These are phyloP conservation scores for Karalla daura DNA, from an alignment of 2,797 vertebrate genomes.

Conservation along the genomic window DNA sequence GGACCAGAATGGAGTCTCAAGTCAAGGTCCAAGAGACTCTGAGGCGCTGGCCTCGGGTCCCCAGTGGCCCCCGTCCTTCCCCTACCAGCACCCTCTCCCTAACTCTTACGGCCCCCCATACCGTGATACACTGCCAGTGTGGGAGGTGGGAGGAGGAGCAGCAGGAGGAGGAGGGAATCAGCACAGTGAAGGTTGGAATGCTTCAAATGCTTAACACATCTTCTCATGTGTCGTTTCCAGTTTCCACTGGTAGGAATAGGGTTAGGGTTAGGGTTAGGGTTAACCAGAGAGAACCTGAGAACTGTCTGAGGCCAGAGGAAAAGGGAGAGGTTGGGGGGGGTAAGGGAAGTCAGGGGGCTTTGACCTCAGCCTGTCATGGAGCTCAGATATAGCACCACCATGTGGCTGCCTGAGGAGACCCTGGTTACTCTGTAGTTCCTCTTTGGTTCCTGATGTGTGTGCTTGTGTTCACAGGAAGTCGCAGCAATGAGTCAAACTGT, in stretches of 20 bases:
- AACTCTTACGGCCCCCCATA: slow-evolving; percentile 90
- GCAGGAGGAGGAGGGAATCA: slow-evolving; percentile 85
- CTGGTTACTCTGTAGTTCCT: too few species aligned
- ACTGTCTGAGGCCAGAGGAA: too few species aligned
- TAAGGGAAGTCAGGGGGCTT: too few species aligned
- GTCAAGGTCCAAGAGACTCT: slow-evolving; percentile 13
- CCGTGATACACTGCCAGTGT: slow-evolving; percentile 42
- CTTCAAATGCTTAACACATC: too few species aligned
- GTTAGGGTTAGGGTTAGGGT: too few species aligned
- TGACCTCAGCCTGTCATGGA: too few species aligned
- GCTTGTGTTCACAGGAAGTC: slow-evolving; percentile 83
- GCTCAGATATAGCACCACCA: neutral
- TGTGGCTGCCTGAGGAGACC: neutral
- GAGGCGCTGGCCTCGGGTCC: slow-evolving; percentile 80
- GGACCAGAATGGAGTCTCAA: slow-evolving; percentile 16
- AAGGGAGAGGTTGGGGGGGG: too few species aligned
- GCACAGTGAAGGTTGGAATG: slow-evolving; percentile 91
- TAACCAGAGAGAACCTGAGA: too few species aligned
- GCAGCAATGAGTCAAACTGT: slow-evolving; percentile 91
- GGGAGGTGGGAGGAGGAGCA: slow-evolving; percentile 81
- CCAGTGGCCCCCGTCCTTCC: slow-evolving; percentile 90
- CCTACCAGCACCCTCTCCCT: slow-evolving; percentile 90
- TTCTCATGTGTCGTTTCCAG: too few species aligned
- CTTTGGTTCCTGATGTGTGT: neutral
- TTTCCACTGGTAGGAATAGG: neutral